Base-by-base conservation (phyloP, 2,888 invertebrate species). In the Eupelmus urozonus region DNA sequence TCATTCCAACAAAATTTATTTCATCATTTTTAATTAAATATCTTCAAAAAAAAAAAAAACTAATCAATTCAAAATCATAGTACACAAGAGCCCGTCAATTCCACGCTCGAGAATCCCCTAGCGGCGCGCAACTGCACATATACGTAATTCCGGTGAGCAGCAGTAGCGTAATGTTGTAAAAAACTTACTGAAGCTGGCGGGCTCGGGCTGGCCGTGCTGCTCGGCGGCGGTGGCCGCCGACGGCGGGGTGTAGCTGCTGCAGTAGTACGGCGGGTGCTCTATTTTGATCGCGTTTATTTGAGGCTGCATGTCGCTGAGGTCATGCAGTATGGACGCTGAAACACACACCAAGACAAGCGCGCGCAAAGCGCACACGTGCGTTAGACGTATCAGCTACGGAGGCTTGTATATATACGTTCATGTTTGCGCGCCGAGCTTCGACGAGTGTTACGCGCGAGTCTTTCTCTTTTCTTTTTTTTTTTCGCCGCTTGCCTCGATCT, bases 261-360 rank as follows among this genome's bases (percentile, higher is more conserved):
- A 95, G 91, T 96, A 96, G 90, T 95, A 95, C 85, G 94, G 92
- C 83, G 95, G 93, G 90, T 94, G 95, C 91, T 96, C 96, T 90
- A 96, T 92, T 91, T 95, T 95, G 88, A 96, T 95, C 86, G 93
- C 93, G 90, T 93, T 94, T 88, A 94, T 92, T 91, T 94, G 84
- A 91, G 94, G 87, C 92, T 94, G 90, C 90, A 94, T 93, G 85
- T 94, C 94, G 81, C 94, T 95, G 82, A 95, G 93, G 91, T 97
- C 97, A 91, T 96, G 97, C 90, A 98, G 94, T 90, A 98, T 98
- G 88, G 98, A 98, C 84, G 97, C 98, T 98, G 93, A 85, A 93
- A 93, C 87, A 86, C 85, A 88, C 80, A 76, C 42, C 9, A 34
- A 5, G 9, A 34, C 16, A 45, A 4, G 13, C 16, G 9, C 34